A percentile compares a stretch with the other conserved stretches of the same genome.
phyloP scores from a whole-genome alignment of 2,797 vertebrate genomes.

The Enteromius mattozi region DNA sequence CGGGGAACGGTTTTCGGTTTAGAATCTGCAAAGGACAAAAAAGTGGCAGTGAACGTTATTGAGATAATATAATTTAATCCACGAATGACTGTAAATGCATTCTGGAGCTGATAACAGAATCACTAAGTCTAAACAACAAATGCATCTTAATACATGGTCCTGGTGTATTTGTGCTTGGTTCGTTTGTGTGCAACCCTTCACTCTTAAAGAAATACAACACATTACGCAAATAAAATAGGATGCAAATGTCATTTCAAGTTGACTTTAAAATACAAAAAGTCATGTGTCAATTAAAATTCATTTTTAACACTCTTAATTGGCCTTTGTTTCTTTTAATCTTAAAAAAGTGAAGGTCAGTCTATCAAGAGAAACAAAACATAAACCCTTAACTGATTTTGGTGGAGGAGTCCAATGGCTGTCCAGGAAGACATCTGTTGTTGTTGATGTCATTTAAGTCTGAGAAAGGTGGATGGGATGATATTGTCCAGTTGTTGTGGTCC shows the following conservation, averaged over 20 bases:
- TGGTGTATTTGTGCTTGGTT: background rate
- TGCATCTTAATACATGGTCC: background rate
- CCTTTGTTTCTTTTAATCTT: background rate
- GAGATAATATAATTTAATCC: background rate
- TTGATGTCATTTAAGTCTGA: conserved; percentile 10
- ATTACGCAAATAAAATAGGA: background rate
- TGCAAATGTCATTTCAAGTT: background rate
- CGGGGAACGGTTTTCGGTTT: conserved; percentile 67
- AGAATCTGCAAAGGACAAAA: background rate
- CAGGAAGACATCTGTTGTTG: conserved; percentile 14
- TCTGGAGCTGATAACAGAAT: background rate
- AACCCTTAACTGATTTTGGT: conserved; percentile 35
- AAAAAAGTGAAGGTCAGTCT: background rate
- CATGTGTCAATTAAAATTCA: background rate
- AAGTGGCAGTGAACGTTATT: background rate
- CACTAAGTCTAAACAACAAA: background rate
- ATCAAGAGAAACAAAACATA: background rate
- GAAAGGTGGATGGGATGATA: background rate
- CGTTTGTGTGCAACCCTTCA: background rate
- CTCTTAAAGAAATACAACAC: background rate
- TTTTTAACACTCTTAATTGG: background rate
- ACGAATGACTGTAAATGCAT: background rate
- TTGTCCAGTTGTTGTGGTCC: conserved; percentile 63
- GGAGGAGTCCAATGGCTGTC: background rate
- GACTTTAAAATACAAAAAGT: background rate